These are phyloP conservation scores for Thripadectes ignobilis DNA, from an alignment of 2,797 vertebrate genomes.

Conservation along the genomic window DNA sequence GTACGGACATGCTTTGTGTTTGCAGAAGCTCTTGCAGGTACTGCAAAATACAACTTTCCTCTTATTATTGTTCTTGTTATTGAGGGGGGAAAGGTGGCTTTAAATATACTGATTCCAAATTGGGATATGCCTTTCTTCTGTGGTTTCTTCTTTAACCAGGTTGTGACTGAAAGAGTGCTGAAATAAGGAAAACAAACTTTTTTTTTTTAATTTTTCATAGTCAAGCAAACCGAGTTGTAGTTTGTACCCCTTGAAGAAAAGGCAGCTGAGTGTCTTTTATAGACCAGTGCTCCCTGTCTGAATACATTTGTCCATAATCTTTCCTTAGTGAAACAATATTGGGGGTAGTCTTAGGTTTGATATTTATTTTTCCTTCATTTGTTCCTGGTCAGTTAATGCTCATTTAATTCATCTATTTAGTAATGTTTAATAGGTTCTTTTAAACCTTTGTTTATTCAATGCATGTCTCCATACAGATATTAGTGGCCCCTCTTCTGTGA, in stretches of 20 bases:
- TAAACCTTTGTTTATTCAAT: neutral
- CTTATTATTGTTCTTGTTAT: rapidly evolving
- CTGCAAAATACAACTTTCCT: neutral
- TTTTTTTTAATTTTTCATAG: neutral
- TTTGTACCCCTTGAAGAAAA: neutral
- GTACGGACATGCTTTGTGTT: conserved; percentile 89
- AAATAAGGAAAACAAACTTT: neutral
- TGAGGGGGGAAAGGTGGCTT: neutral
- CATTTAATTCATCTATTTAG: neutral
- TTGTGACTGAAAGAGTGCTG: neutral
- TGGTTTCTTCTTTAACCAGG: neutral
- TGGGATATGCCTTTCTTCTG: too few relatives aligned
- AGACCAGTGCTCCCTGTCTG: neutral
- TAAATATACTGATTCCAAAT: neutral
- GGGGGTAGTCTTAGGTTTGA: neutral
- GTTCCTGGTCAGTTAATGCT: neutral
- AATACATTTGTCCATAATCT: neutral
- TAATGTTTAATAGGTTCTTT: neutral
- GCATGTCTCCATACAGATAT: neutral
- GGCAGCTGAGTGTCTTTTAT: neutral
- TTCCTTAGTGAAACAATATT: neutral
- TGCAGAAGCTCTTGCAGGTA: conserved; percentile 98
- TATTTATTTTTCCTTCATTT: neutral
- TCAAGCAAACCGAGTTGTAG: neutral
- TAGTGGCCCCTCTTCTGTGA: neutral